Conservation (phyloP, 2,888 invertebrate genomes). For the Diloba caeruleocephala region DNA sequence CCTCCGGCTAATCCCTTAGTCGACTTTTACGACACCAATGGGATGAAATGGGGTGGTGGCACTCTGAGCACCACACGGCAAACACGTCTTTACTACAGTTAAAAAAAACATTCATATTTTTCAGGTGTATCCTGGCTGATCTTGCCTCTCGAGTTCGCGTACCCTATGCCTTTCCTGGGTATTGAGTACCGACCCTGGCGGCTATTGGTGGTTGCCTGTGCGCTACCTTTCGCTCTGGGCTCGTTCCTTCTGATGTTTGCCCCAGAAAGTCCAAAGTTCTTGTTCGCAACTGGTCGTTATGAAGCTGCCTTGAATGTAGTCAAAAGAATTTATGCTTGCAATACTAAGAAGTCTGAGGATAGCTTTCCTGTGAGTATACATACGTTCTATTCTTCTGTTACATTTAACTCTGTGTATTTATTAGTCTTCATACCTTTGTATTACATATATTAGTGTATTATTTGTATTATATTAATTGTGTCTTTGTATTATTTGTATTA, state of each 20-base stretch:
- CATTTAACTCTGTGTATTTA: no score
- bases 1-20: no score
- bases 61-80: no score
- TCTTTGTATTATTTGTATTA: no score
- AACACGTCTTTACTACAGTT: no score
- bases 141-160: conserved; percentile 88
- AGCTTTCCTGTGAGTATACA: conserved; percentile 71
- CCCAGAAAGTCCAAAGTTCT: conserved; percentile 95
- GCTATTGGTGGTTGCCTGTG: conserved; percentile 91
- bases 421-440: no score
- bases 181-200: conserved; percentile 93
- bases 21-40: no score
- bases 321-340: conserved; percentile 75
- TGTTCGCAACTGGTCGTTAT: conserved; percentile 89
- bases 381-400: no score
- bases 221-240: conserved; percentile 90
- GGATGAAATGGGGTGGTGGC: no score
- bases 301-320: conserved; percentile 88
- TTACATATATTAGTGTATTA: no score
- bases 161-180: conserved; percentile 80
- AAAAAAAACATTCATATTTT: conserved; percentile 23
- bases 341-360: conserved; percentile 68
- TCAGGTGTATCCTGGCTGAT: conserved; percentile 92
- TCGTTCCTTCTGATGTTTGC: conserved; percentile 88
- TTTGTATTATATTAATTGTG: no score